Evolutionary conservation across 2,888 invertebrate genomes (phyloP).

Genomic region (Parasteatoda lunata): DNA sequence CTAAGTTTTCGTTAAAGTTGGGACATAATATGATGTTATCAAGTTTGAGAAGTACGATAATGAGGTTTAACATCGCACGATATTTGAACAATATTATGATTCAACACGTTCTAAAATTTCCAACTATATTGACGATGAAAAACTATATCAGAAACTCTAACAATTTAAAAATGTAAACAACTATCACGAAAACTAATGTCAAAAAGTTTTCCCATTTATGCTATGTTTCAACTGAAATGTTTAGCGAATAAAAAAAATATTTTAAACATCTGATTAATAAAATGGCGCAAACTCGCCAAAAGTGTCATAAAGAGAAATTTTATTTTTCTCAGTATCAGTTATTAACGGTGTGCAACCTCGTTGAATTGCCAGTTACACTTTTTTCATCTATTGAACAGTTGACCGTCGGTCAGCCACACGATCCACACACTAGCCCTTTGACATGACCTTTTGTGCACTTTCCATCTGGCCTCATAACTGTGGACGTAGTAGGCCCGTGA

Average conservation of each 20-base stretch:
- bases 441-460: constrained; percentile 52
- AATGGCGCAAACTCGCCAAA: background rate
- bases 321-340: constrained; percentile 2
- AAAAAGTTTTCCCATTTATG: background rate
- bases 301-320: background rate
- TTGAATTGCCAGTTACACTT: constrained; percentile 24
- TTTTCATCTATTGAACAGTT: background rate
- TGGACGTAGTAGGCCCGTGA: constrained; percentile 24
- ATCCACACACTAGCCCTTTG: constrained; percentile 56
- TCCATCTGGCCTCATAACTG: constrained; percentile 21
- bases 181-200: background rate
- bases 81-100: too few relatives aligned
- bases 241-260: background rate
- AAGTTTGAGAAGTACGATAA: too few relatives aligned
- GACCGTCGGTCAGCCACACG: constrained; percentile 51
- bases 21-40: too few relatives aligned
- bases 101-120: too few relatives aligned
- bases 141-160: too few relatives aligned
- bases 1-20: too few relatives aligned
- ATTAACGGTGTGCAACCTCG: constrained; percentile 29
- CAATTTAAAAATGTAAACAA: too few relatives aligned
- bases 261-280: background rate
- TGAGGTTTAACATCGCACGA: too few relatives aligned
- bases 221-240: background rate
- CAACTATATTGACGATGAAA: too few relatives aligned